Evolutionary conservation across 2,888 invertebrate genomes (phyloP).

Genomic region (Isoperla grammatica): DNA sequence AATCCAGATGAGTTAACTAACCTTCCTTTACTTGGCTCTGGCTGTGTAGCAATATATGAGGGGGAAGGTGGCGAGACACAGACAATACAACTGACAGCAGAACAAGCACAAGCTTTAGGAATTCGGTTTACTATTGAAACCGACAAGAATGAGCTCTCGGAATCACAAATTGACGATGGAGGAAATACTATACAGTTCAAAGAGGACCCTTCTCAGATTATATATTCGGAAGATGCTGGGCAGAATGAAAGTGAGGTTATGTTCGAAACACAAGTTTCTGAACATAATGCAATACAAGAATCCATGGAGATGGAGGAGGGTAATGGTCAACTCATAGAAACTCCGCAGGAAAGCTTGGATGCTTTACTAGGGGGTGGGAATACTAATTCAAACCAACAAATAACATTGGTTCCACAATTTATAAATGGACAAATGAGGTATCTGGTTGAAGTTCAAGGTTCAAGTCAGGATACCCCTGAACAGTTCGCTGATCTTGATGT

Average conservation of each 20-base stretch:
- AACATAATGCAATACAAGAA: conserved; percentile 2
- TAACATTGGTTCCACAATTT: conserved; percentile 30
- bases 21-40: background rate
- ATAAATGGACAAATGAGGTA: conserved; percentile 30
- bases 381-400: conserved; percentile 21
- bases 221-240: conserved; percentile 18
- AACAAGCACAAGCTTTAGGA: conserved; percentile 42
- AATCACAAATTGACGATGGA: too few species aligned
- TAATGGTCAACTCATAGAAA: conserved; percentile 5
- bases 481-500: background rate
- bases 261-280: conserved; percentile 17
- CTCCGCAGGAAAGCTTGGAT: conserved; percentile 10
- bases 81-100: conserved; percentile 41
- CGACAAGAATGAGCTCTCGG: conserved; percentile 5
- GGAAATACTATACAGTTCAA: too few species aligned
- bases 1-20: background rate
- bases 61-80: conserved; percentile 35
- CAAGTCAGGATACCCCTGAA: background rate
- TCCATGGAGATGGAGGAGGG: conserved; percentile 16
- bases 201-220: conserved; percentile 11
- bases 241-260: conserved; percentile 18
- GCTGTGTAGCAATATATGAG: conserved; percentile 24
- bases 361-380: conserved; percentile 16
- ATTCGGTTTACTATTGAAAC: conserved; percentile 40
- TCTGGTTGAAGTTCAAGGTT: conserved; percentile 20